Evolutionary conservation across 1,140 invertebrate species (phyloP).

Genomic region (Chrysoperla carnea): DNA sequence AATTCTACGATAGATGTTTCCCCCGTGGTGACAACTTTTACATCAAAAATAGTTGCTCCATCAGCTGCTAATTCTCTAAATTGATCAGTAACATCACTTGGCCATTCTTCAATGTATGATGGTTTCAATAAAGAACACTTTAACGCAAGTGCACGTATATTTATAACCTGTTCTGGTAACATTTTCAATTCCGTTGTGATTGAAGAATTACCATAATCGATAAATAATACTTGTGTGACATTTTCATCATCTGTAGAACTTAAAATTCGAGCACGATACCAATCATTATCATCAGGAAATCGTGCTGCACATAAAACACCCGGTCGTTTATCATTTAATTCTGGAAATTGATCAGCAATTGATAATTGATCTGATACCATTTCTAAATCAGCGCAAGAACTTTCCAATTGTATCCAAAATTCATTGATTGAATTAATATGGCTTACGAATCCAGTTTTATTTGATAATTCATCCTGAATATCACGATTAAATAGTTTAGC

Average conservation of each 20-base stretch:
- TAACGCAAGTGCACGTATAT: constrained; percentile 36
- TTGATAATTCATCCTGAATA: constrained; percentile 15
- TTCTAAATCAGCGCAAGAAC: constrained; percentile 37
- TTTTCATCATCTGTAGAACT: constrained; percentile 35
- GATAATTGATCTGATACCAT: constrained; percentile 35
- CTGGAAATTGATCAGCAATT: constrained; percentile 30
- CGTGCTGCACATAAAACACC: constrained; percentile 45
- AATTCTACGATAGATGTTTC: constrained; percentile 45
- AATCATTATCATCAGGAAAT: constrained; percentile 45
- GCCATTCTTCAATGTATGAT: constrained; percentile 36
- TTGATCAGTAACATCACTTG: constrained; percentile 36
- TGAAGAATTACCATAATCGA: constrained; percentile 57
- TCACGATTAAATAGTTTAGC: constrained; percentile 10
- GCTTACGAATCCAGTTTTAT: constrained; percentile 38
- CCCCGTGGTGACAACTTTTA: constrained; percentile 38
- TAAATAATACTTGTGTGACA: constrained; percentile 39
- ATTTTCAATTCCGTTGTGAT: constrained; percentile 33
- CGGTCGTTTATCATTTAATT: constrained; percentile 26
- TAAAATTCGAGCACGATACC: constrained; percentile 50
- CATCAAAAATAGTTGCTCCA: constrained; percentile 42
- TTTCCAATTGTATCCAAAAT: constrained; percentile 53
- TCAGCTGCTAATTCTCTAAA: constrained; percentile 42
- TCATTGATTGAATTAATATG: constrained; percentile 45
- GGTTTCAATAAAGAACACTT: constrained; percentile 43
- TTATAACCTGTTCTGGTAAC: constrained; percentile 41